Base-by-base conservation (phyloP, 2,113 vertebrate species). In the Periophthalmus modestus region DNA sequence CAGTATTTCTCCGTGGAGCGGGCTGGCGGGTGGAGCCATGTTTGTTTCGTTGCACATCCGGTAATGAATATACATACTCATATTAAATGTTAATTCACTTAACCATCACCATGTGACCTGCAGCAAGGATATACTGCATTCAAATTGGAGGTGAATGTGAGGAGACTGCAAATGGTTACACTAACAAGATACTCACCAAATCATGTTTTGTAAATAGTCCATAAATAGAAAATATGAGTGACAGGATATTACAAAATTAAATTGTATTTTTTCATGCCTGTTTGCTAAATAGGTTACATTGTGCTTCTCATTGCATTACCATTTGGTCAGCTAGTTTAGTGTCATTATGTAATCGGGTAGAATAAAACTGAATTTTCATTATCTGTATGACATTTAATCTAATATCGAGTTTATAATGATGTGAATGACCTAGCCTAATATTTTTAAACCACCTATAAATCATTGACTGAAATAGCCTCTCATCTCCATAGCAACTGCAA, bases 31-130 rank as follows among this genome's bases (percentile, higher is more conserved):
- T 65, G 19, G 18, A 65, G 62, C 15, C 62, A 13, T 39, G 36
- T 65, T 65, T 19, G 34, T 65, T 65, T 43, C 34, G 4, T 43
- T 39, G 34, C 62, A 36, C 61, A 36, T 36, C 61, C 33, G 3
- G 33, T 43, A 65, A 65, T 65, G 62, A 39, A 65, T 39, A n/a
- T 43, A 65, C 62, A 65, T 43, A 12, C 62, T 65, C 62, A 36
- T 39, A 39, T 39, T 65, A n/a, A 65, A n/a, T n/a, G 34, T 65
- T 65, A 11, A 63, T 65, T 65, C 2, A 39, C 18, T 39, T 65
- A 13, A n/a, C 16, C 11, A 65, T 2, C 0, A 10, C 52, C 52
- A 21, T 55, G 52, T 65, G 62, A 39, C 62, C 62, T 36, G 62
- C 10, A 65, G 34, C 16, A 14, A 15, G 59, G 28, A 5, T 28